phyloP scores from a whole-genome alignment of 2,888 invertebrate species.

The Macrosoma leucophasiata region DNA sequence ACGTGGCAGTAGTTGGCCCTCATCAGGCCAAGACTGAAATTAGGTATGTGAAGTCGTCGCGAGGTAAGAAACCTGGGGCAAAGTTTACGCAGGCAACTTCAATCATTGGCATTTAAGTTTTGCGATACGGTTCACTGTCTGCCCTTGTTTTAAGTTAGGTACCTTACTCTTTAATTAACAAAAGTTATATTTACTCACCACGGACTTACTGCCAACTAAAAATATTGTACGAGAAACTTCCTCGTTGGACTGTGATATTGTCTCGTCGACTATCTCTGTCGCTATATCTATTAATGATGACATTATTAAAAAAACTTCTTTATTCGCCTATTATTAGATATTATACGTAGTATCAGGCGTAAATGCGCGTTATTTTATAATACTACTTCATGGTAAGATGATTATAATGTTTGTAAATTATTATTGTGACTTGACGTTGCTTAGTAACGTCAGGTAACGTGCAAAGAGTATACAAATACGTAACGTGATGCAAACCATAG shows the following conservation, averaged over 20 bases:
- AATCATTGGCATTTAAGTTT: no score
- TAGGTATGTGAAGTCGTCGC: no score
- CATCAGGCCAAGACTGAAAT: no score
- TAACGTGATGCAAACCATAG: no score
- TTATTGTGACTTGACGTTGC: background rate
- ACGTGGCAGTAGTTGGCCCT: no score
- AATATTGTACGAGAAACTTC: slow-evolving; percentile 75
- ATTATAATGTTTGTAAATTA: background rate
- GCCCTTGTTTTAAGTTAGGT: background rate
- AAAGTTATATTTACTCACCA: slow-evolving; percentile 75
- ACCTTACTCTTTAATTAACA: background rate
- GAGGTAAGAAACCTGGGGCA: no score
- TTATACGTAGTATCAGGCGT: background rate
- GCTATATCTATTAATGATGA: slow-evolving; percentile 73
- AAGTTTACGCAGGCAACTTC: no score
- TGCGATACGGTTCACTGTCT: no score
- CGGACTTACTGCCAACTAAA: slow-evolving; percentile 79
- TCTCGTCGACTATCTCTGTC: slow-evolving; percentile 59
- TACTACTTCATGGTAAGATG: background rate
- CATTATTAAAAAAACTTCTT: slow-evolving; percentile 32
- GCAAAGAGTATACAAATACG: no score
- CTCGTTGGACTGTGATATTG: slow-evolving; percentile 40
- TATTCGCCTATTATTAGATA: no score
- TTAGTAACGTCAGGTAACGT: background rate
- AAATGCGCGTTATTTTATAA: background rate